Base-by-base conservation (phyloP, 2,113 vertebrate genomes). In the Haliaeetus leucogaster region DNA sequence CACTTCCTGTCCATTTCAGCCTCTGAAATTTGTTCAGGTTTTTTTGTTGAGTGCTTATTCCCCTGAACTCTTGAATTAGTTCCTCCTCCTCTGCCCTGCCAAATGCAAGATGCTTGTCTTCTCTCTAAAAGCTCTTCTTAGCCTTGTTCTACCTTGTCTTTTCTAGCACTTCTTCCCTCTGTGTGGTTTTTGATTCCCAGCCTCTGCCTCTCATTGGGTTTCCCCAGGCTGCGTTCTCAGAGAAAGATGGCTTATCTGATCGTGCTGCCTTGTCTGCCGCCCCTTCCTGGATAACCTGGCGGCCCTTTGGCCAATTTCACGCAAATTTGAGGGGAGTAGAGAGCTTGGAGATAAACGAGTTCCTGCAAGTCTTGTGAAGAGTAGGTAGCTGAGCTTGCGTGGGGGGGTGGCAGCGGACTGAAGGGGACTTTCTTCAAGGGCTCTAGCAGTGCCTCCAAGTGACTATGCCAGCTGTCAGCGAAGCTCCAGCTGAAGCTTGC, bases 271-370 rank as follows among this genome's bases (percentile, higher is more conserved):
- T 6, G 0, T 22, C 56, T 89, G 74, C 55, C 12, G 0, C 70
- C 87, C 62, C n/a, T 95, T 91, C 70, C 47, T 0, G 7, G 70
- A 9, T 85, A 93, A 91, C 82, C 87, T 72, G 58, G 53, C 77
- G 91, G 91, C 90, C 94, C 90, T 93, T 87, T 90, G 93, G 93
- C 90, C 84, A 90, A 56, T 79, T 94, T 71, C 77, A 95, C 5
- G 1, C 81, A 82, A 82, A 96, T 94, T 48, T 82, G 61, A 34
- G 1, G 4, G 76, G n/a, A 74, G n/a, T 3, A 52, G 80, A 66
- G 72, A 71, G 56, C 61, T 87, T 34, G 34, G 40, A 82, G 66
- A 36, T 40, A 48, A 84, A 95, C 5, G 13, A 82, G 89, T 94
- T 61, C 52, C 48, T 93, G 67, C 93, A 89, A 34, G 90, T 48